Percentiles rank a stretch among this genome's conserved stretches.
phyloP scores from a whole-genome alignment of 2,797 vertebrate species.

The Sebastes trivittatus region DNA sequence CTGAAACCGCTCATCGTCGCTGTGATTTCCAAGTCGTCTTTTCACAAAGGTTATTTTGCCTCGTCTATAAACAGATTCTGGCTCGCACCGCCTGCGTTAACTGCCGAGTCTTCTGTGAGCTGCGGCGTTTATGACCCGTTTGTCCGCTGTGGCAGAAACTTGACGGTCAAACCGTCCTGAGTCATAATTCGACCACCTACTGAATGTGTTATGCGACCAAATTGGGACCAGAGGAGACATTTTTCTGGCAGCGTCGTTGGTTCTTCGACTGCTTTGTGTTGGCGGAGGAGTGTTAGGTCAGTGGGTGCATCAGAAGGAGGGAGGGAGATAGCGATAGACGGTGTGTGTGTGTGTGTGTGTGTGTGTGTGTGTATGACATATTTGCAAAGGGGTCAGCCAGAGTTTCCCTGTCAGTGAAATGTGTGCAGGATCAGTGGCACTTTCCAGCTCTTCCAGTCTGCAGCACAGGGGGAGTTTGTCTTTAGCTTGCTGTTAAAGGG shows the following conservation, averaged over 20 bases:
- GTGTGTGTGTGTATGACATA: constrained; percentile 7
- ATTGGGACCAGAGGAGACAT: neutral
- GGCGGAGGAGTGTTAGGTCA: constrained; percentile 54
- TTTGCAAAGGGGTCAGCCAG: constrained; percentile 56
- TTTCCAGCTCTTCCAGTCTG: neutral
- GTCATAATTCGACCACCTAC: constrained; percentile 3
- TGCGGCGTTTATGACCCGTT: neutral
- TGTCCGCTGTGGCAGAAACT: constrained; percentile 20
- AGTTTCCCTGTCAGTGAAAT: constrained; percentile 54
- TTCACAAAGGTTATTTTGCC: neutral
- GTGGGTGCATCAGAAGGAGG: constrained; percentile 43
- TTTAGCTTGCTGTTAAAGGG: neutral
- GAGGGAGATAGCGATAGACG: constrained; percentile 24
- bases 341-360: neutral
- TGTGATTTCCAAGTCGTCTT: neutral
- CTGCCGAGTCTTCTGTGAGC: constrained; percentile 1
- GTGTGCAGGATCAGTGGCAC: constrained; percentile 40
- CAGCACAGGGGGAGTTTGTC: constrained; percentile 3
- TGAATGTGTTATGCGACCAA: neutral
- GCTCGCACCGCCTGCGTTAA: constrained; percentile 4
- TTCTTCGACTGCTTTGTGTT: neutral
- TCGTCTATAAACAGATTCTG: neutral
- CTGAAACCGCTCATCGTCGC: neutral
- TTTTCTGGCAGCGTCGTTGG: neutral
- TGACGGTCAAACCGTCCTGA: neutral